phyloP scores from a whole-genome alignment of 2,113 vertebrate species.

The Machaerirhynchus nigripectus region DNA sequence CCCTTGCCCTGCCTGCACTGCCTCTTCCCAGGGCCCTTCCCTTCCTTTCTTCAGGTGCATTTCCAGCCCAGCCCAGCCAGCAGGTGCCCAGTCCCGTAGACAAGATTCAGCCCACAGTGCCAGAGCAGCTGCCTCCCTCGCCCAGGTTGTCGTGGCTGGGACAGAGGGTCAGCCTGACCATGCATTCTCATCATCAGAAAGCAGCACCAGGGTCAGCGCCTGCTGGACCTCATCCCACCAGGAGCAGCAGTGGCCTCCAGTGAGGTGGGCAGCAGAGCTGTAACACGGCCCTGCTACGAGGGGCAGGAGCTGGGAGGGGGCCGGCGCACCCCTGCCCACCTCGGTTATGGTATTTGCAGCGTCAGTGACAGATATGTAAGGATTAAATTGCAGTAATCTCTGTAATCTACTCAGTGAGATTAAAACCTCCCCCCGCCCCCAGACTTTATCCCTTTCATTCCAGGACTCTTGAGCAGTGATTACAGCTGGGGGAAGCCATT shows the following conservation, averaged over 20 bases:
- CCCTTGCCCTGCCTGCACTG: background rate
- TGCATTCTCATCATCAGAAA: background rate
- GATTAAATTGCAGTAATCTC: slow-evolving; percentile 69
- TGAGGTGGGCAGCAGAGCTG: background rate
- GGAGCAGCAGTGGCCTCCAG: accelerated
- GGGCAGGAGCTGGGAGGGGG: background rate
- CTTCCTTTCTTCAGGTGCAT: background rate
- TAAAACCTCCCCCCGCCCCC: slow-evolving; percentile 42
- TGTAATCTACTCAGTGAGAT: slow-evolving; percentile 73
- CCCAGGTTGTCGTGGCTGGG: accelerated
- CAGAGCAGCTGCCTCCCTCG: background rate
- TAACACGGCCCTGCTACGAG: accelerated
- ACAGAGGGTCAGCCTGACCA: accelerated
- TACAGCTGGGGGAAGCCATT: slow-evolving; percentile 55
- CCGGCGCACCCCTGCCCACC: background rate
- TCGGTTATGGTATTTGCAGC: slow-evolving; percentile 61
- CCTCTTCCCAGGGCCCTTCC: background rate
- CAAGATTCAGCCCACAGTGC: background rate
- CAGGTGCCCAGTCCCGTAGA: background rate
- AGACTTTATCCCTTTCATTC: slow-evolving; percentile 57
- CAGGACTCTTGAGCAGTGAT: slow-evolving; percentile 62
- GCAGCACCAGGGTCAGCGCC: accelerated
- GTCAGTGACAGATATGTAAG: slow-evolving; percentile 67
- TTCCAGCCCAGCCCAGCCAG: background rate
- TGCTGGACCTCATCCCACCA: accelerated